A percentile compares a stretch with the other conserved stretches of the same genome.
Evolutionary conservation across 1,140 invertebrate species (phyloP).

Genomic region (Pogonognathellus flavescens): DNA sequence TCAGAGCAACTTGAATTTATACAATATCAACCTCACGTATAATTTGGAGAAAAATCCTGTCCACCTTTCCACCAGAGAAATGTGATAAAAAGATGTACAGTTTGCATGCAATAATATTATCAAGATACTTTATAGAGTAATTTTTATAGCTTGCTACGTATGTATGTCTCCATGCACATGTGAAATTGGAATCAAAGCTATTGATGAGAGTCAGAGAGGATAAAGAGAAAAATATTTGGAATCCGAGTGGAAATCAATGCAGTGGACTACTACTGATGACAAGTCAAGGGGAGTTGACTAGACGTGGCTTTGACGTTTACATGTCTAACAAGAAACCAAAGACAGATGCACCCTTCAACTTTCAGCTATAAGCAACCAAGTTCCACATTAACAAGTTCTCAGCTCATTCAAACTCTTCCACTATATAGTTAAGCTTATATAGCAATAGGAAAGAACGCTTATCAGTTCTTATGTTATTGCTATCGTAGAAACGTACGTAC

Average conservation of each 20-base stretch:
- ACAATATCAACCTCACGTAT: background rate
- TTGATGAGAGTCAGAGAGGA: background rate
- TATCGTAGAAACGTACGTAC: no score
- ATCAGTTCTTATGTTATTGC: no score
- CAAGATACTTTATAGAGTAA: background rate
- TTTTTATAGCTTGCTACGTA: background rate
- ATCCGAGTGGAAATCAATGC: slow-evolving; percentile 39
- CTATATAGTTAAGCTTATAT: background rate
- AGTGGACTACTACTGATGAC: slow-evolving; percentile 38
- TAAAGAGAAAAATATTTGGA: slow-evolving; percentile 22
- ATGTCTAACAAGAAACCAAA: slow-evolving; percentile 38
- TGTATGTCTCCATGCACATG: background rate
- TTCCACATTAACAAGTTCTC: background rate
- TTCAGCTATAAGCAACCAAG: background rate
- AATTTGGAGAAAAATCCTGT: slow-evolving; percentile 5
- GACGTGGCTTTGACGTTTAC: slow-evolving; percentile 34
- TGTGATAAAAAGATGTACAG: background rate
- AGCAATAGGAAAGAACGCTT: no score
- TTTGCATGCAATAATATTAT: no score
- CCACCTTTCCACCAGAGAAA: background rate
- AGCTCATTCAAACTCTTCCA: background rate
- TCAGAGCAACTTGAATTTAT: no score
- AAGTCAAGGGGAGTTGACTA: slow-evolving; percentile 46
- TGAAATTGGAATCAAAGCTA: background rate
- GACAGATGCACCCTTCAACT: slow-evolving; percentile 45